Conservation (phyloP, 2,113 vertebrate species). For the Macroglossus sobrinus region DNA sequence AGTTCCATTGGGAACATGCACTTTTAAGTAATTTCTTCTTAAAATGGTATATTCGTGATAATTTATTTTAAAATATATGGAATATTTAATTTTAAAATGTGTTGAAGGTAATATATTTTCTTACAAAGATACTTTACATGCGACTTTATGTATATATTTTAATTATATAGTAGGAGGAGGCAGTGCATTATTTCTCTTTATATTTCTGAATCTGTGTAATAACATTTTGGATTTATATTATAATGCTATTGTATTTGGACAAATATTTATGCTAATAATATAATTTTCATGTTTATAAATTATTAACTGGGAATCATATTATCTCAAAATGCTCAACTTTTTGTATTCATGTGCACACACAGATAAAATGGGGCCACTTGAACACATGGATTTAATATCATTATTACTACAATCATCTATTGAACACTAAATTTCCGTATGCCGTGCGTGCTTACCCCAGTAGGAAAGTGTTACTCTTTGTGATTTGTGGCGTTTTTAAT, state of each 20-base stretch:
- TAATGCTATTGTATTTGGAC: background rate
- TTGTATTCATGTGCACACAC: background rate
- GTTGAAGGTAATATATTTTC: background rate
- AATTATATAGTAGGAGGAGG: background rate
- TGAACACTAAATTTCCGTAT: conserved; percentile 16
- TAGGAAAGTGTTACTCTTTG: background rate
- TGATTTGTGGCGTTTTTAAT: conserved; percentile 50
- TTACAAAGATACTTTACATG: background rate
- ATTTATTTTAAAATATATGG: background rate
- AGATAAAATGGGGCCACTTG: background rate
- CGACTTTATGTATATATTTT: background rate
- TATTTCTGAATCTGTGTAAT: background rate
- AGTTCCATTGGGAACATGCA: background rate
- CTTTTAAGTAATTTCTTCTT: background rate
- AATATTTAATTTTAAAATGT: background rate
- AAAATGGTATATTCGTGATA: background rate
- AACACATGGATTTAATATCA: conserved; percentile 13
- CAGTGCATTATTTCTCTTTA: background rate
- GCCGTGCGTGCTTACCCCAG: background rate
- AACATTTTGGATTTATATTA: background rate
- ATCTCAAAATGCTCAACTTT: background rate
- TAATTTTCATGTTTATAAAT: background rate
- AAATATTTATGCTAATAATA: background rate
- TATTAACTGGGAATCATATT: background rate
- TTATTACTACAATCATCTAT: background rate